These are phyloP conservation scores for Gonioctena quinquepunctata DNA, from an alignment of 1,140 invertebrate genomes.

Conservation along the genomic window DNA sequence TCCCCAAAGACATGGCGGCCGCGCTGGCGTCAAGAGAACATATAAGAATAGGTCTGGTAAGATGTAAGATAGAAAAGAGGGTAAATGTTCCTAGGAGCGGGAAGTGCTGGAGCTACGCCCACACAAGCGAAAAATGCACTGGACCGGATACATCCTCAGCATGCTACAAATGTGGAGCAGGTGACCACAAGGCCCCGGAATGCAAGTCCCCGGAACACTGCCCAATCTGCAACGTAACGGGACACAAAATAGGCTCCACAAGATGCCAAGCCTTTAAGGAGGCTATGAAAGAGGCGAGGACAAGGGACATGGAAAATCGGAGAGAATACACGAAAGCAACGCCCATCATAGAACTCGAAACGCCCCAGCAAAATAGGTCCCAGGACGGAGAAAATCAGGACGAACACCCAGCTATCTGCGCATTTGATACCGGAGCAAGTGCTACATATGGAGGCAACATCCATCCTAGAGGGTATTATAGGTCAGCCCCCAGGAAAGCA, in stretches of 20 bases:
- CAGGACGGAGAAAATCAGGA: no score
- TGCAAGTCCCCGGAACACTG: constrained; percentile 12
- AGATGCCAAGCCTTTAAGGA: constrained; percentile 8
- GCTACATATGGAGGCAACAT: no score
- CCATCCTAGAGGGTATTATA: no score
- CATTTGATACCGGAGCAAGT: no score
- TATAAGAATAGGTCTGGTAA: constrained; percentile 22
- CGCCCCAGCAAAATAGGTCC: no score
- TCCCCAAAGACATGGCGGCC: neutral
- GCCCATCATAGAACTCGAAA: no score
- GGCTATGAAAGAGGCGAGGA: neutral
- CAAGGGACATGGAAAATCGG: no score
- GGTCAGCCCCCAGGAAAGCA: no score
- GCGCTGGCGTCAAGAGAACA: neutral
- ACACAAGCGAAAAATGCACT: constrained; percentile 16
- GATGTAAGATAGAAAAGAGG: constrained; percentile 27
- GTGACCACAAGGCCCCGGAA: constrained; percentile 6
- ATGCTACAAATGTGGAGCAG: constrained; percentile 27
- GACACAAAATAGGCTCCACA: neutral
- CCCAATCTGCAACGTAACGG: neutral
- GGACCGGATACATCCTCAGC: constrained; percentile 15
- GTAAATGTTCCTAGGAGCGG: constrained; percentile 18
- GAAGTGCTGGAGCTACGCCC: constrained; percentile 28
- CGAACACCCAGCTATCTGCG: no score
- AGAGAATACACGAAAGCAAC: no score